phyloP scores from a whole-genome alignment of 2,113 vertebrate species.

The Colinus virginianus region DNA sequence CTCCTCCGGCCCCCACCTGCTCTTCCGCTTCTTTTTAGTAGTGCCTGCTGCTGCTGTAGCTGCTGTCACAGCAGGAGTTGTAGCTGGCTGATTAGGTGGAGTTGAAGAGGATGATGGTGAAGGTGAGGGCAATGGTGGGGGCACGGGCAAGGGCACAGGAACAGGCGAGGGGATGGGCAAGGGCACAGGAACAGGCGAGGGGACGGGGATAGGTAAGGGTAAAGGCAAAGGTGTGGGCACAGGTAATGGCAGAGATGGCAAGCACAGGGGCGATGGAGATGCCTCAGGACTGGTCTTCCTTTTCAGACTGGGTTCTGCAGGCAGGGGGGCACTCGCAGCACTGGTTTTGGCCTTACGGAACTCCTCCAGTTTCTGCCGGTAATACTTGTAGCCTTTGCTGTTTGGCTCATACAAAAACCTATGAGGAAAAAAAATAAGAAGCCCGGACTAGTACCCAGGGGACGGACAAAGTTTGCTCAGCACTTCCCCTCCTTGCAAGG shows the following conservation, averaged over 20 bases:
- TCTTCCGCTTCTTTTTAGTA: constrained; percentile 92
- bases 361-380: constrained; percentile 89
- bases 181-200: background rate
- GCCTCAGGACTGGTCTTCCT: constrained; percentile 55
- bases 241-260: background rate
- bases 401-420: constrained; percentile 93
- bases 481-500: background rate
- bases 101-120: background rate
- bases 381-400: constrained; percentile 87
- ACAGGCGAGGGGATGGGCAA: background rate
- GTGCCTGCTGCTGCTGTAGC: background rate
- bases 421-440: background rate
- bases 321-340: background rate
- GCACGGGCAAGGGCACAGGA: background rate
- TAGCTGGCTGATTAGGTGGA: background rate
- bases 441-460: fast-evolving
- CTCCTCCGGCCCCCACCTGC: constrained; percentile 94
- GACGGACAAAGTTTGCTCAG: background rate
- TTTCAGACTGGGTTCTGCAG: constrained; percentile 34
- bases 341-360: constrained; percentile 77
- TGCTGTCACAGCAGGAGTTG: background rate
- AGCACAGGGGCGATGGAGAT: background rate
- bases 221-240: background rate
- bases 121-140: background rate
- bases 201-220: background rate